phyloP scores from a whole-genome alignment of 2,797 vertebrate species.

The Urophycis tenuis region DNA sequence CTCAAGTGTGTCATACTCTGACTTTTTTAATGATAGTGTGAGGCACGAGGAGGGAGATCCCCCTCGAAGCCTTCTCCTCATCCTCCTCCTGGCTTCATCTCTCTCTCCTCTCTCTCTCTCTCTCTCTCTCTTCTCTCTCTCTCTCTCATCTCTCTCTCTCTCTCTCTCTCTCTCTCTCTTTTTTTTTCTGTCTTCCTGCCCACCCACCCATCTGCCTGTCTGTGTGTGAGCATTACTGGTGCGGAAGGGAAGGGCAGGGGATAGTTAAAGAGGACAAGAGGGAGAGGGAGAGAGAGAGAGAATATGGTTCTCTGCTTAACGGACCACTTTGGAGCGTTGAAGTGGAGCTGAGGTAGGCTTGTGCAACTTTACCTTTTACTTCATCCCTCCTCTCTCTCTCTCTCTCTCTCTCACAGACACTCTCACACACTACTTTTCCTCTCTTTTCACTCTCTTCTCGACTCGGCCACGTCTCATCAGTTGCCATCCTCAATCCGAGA shows the following conservation, averaged over 20 bases:
- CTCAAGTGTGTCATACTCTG: not conserved
- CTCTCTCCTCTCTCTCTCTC: no score
- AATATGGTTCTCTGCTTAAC: not conserved
- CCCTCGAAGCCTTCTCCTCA: not conserved
- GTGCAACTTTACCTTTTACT: not conserved
- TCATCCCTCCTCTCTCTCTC: not conserved
- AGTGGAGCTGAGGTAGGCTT: not conserved
- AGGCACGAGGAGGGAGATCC: not conserved
- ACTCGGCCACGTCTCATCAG: not conserved
- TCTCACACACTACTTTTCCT: no score
- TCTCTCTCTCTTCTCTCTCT: no score
- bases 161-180: no score
- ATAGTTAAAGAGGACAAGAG: not conserved
- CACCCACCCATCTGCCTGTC: not conserved
- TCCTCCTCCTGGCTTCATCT: not conserved
- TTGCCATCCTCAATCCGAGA: slow-evolving; percentile 1
- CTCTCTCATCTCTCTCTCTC: no score
- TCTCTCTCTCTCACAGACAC: not conserved
- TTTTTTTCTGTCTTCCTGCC: not conserved
- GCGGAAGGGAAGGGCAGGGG: not conserved
- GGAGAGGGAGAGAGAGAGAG: not conserved
- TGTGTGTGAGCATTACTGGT: not conserved
- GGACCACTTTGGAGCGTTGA: not conserved
- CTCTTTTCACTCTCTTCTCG: not conserved
- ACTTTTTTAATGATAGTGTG: slow-evolving; percentile 5